Percentiles rank a stretch among this genome's conserved stretches.
phyloP scores from a whole-genome alignment of 2,113 vertebrate genomes.

The Sphyrna mokarran region DNA sequence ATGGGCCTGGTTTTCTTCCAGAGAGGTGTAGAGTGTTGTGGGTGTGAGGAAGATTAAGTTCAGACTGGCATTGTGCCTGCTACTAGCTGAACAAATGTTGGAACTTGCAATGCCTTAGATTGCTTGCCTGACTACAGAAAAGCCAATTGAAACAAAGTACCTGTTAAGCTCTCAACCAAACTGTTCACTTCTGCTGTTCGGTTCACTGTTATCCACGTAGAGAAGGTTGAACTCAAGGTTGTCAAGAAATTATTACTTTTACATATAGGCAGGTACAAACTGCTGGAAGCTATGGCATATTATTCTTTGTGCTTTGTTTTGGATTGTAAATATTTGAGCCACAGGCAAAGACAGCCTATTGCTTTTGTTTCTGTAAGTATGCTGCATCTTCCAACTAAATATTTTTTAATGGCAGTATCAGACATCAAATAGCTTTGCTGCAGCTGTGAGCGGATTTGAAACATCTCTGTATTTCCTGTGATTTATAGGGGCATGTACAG shows the following conservation, averaged over 20 bases:
- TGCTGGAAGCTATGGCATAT: neutral
- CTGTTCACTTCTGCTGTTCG: neutral
- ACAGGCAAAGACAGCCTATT: neutral
- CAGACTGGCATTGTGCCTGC: neutral
- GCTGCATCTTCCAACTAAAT: too few species aligned
- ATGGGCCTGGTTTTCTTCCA: neutral
- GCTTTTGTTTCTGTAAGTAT: conserved; percentile 17
- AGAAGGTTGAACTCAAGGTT: neutral
- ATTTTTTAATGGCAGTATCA: neutral
- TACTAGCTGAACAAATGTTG: conserved; percentile 12
- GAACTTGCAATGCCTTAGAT: conserved; percentile 44
- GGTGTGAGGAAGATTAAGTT: neutral
- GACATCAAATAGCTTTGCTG: neutral
- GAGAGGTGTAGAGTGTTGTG: neutral
- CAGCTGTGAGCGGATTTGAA: neutral
- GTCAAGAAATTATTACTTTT: conserved; percentile 1
- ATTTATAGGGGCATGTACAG: neutral
- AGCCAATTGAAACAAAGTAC: conserved; percentile 52
- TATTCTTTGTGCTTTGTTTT: neutral
- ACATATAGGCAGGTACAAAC: neutral
- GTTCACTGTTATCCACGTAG: neutral
- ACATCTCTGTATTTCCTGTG: neutral
- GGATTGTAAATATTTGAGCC: neutral
- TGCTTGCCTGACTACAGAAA: conserved; percentile 60
- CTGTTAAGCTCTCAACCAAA: neutral